Base-by-base conservation (phyloP, 2,113 vertebrate species). In the Myrmecobius fasciatus region DNA sequence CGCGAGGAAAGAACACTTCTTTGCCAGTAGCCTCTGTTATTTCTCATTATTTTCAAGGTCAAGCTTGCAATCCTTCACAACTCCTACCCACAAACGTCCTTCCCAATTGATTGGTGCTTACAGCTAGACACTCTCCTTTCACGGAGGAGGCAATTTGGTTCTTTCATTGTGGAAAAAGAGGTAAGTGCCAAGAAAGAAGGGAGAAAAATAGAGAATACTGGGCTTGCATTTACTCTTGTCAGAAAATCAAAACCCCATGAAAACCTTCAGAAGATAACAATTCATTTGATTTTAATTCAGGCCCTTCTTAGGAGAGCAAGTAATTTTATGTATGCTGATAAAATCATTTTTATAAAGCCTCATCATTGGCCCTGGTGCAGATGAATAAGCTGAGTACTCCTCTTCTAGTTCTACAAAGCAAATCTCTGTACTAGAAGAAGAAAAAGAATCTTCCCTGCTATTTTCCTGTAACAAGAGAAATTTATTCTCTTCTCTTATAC, bases 1-100 rank as follows among this genome's bases (percentile, higher is more conserved):
- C 25, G 92, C 52, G 92, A 97, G 91, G 96, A 95, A 97, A 96
- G 97, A 98, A 98, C 95, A 96, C 24, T 95, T 96, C 95, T 96
- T 67, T 98, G 97, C 96, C 90, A 98, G 96, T 91, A 97, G 93
- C 96, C 93, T 98, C 96, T 97, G 96, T 96, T 98, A 96, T 98
- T 98, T 96, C 97, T 97, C 94, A 94, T 95, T 96, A 97, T 97
- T 94, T 95, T 94, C 95, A 97, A 98, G 98, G 97, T 98, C 97
- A 98, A 94, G 91, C 3, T 52, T 47, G 96, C 94, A 98, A 94
- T 95, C 97, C 97, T 98, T 98, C 94, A 98, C 97, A 98, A 97
- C 96, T 98, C 94, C 96, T 97, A 97, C 96, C 95, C 91, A 96
- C 97, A 97, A 96, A 97, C 96, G 97, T 92, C 96, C 96, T 98